phyloP scores from a whole-genome alignment of 1,140 invertebrate species.

The Myzus persicae region DNA sequence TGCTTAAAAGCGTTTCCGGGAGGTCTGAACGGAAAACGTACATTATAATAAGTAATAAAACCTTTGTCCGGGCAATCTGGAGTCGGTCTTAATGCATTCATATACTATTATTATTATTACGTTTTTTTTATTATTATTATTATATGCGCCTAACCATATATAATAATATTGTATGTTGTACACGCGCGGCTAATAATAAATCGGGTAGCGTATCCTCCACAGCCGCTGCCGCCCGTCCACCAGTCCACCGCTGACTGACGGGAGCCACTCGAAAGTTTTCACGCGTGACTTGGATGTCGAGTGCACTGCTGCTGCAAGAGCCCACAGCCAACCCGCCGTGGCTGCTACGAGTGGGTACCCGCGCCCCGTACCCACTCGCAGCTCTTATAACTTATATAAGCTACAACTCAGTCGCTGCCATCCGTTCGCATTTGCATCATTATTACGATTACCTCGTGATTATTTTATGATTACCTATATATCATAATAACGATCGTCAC shows the following conservation, averaged over 20 bases:
- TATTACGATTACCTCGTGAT: neutral
- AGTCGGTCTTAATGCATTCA: constrained; percentile 50
- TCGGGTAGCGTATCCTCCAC: neutral
- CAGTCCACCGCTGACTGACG: neutral
- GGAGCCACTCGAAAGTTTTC: constrained; percentile 20
- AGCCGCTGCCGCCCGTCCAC: neutral
- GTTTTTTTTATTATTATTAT: neutral
- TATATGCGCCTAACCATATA: neutral
- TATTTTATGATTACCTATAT: neutral
- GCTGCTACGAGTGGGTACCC: neutral
- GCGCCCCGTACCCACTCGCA: neutral
- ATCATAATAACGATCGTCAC: neutral
- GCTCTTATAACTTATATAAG: neutral
- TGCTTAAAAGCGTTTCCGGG: neutral
- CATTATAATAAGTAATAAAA: neutral
- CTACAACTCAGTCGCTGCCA: neutral
- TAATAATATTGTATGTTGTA: neutral
- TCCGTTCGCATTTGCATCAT: neutral
- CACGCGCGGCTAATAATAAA: constrained; percentile 34
- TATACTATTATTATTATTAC: neutral
- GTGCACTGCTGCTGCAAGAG: neutral
- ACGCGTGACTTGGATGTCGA: constrained; percentile 45
- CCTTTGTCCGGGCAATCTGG: constrained; percentile 42
- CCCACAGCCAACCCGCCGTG: neutral
- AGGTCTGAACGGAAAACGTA: neutral